A percentile compares a stretch with the other conserved stretches of the same genome.
Conservation (phyloP, 2,888 invertebrate genomes). For the Euplagia quadripunctaria region DNA sequence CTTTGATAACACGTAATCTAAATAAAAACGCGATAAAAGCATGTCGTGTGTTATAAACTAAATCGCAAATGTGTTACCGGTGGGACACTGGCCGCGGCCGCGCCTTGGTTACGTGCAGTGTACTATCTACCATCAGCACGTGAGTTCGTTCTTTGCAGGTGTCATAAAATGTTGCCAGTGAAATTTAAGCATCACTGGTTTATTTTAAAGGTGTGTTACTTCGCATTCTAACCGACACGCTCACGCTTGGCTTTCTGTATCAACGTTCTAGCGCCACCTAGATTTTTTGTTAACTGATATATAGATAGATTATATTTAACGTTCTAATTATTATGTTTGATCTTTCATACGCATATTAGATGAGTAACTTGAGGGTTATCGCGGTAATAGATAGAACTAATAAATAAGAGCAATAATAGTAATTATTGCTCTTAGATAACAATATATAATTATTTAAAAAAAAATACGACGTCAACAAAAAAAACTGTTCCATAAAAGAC, state of each 20-base stretch:
- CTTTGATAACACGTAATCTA: neutral
- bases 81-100: constrained; percentile 12
- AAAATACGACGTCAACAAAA: too few species aligned
- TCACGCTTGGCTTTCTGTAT: neutral
- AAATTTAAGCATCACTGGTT: constrained; percentile 47
- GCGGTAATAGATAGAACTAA: too few species aligned
- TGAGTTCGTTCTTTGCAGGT: constrained; percentile 27
- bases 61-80: constrained; percentile 4
- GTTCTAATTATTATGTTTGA: neutral
- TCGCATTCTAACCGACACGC: neutral
- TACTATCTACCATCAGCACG: constrained; percentile 48
- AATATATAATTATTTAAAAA: too few species aligned
- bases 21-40: neutral
- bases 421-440: too few species aligned
- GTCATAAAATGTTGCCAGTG: constrained; percentile 39
- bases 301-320: neutral
- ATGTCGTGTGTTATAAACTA: neutral
- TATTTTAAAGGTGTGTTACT: constrained; percentile 6
- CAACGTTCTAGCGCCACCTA: neutral
- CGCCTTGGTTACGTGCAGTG: constrained; percentile 39
- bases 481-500: too few species aligned
- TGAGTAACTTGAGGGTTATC: too few species aligned
- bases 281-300: neutral
- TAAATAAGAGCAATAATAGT: too few species aligned
- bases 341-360: too few species aligned